These are phyloP conservation scores for Tolypeutes matacus DNA, from an alignment of 2,797 vertebrate genomes.

Conservation along the genomic window DNA sequence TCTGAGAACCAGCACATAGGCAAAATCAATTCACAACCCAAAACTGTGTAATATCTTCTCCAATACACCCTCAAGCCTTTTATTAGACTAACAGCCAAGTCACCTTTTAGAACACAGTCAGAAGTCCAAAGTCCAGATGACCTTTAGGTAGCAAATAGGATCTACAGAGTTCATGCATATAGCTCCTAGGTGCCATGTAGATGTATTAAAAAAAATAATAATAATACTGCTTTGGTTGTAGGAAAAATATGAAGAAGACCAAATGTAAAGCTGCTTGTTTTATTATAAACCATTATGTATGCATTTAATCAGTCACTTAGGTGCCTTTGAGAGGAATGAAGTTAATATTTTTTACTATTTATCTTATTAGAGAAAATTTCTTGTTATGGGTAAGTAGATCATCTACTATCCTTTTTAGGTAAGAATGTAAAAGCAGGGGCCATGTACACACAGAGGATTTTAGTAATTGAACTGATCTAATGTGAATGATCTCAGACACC, in stretches of 20 bases:
- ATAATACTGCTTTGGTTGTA: not conserved
- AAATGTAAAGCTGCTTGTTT: not conserved
- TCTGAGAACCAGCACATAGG: not conserved
- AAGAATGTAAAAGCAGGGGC: not conserved
- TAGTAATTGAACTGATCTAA: not conserved
- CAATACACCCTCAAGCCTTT: not conserved
- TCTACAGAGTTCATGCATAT: not conserved
- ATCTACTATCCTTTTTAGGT: not conserved
- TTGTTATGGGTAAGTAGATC: not conserved
- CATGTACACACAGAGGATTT: not conserved
- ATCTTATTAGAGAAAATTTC: not conserved
- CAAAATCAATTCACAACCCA: not conserved
- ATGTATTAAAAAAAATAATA: not conserved
- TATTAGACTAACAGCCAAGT: not conserved
- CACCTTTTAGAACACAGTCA: not conserved
- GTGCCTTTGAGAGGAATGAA: not conserved
- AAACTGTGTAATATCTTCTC: not conserved
- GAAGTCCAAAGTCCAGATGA: not conserved
- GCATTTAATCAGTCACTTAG: not conserved
- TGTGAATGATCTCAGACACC: not conserved
- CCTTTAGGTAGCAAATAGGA: not conserved
- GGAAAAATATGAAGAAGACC: not conserved
- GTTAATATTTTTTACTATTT: conserved; percentile 1
- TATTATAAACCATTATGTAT: not conserved
- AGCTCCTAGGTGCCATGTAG: not conserved